A percentile compares a stretch with the other conserved stretches of the same genome.
phyloP scores from a whole-genome alignment of 2,113 vertebrate species.

The Sisor rabdophorus region DNA sequence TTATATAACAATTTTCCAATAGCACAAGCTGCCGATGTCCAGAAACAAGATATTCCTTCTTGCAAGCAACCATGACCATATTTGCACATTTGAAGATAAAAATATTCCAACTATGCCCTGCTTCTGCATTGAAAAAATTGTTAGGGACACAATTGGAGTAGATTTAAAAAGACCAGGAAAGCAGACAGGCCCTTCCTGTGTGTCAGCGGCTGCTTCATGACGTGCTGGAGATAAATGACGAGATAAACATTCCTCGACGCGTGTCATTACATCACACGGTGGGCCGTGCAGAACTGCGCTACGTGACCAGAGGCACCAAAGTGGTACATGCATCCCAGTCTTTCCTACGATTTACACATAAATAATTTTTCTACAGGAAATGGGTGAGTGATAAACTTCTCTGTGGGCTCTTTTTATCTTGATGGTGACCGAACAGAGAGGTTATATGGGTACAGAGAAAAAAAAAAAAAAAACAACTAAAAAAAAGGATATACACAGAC shows the following conservation, averaged over 20 bases:
- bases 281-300: constrained; percentile 19
- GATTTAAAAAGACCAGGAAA: constrained; percentile 66
- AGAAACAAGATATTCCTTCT: constrained; percentile 5
- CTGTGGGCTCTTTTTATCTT: background rate
- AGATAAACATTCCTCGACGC: constrained; percentile 48
- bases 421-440: constrained; percentile 15
- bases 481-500: background rate
- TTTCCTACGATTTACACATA: constrained; percentile 32
- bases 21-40: background rate
- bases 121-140: constrained; percentile 36
- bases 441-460: constrained; percentile 15
- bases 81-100: constrained; percentile 52
- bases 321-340: constrained; percentile 33
- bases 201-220: constrained; percentile 55
- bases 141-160: constrained; percentile 51
- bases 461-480: constrained; percentile 10
- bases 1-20: no score
- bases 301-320: constrained; percentile 38
- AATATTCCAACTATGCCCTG: constrained; percentile 56
- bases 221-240: constrained; percentile 53
- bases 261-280: constrained; percentile 19
- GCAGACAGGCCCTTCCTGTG: constrained; percentile 69
- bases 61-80: constrained; percentile 50
- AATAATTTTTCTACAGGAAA: constrained; percentile 6
- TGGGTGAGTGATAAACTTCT: constrained; percentile 22